Evolutionary conservation across 2,113 vertebrate species (phyloP).

Genomic region (Burhinus oedicnemus): DNA sequence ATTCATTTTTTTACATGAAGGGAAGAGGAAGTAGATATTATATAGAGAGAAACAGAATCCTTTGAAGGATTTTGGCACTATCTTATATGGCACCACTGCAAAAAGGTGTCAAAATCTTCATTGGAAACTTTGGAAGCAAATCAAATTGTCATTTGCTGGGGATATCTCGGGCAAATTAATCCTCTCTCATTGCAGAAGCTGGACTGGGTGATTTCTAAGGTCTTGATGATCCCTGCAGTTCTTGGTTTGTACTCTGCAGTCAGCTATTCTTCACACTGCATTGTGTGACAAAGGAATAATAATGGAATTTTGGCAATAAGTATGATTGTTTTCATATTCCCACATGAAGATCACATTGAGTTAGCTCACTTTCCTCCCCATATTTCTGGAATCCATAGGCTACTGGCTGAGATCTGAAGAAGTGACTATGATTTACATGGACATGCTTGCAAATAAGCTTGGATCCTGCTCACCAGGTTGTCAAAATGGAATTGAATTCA

Average conservation of each 20-base stretch:
- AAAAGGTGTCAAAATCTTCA: background rate
- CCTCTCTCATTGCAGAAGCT: background rate
- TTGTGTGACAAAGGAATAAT: background rate
- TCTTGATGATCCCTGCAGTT: background rate
- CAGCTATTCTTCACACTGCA: background rate
- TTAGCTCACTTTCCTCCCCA: background rate
- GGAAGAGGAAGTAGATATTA: background rate
- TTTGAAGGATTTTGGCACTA: background rate
- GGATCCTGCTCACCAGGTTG: background rate
- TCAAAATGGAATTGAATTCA: background rate
- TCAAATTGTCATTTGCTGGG: background rate
- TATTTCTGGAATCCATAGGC: background rate
- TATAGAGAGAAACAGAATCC: background rate
- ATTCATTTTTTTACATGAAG: background rate
- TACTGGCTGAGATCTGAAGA: background rate
- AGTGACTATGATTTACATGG: background rate
- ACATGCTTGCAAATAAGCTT: background rate
- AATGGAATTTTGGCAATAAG: background rate
- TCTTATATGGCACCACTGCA: background rate
- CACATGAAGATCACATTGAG: fast-evolving
- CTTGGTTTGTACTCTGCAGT: background rate
- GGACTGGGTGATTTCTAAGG: background rate
- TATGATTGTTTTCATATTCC: background rate
- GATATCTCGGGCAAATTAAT: background rate
- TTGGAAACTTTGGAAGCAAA: background rate